A percentile compares a stretch with the other conserved stretches of the same genome.
phyloP scores from a whole-genome alignment of 2,113 vertebrate genomes.

The Gobius niger region DNA sequence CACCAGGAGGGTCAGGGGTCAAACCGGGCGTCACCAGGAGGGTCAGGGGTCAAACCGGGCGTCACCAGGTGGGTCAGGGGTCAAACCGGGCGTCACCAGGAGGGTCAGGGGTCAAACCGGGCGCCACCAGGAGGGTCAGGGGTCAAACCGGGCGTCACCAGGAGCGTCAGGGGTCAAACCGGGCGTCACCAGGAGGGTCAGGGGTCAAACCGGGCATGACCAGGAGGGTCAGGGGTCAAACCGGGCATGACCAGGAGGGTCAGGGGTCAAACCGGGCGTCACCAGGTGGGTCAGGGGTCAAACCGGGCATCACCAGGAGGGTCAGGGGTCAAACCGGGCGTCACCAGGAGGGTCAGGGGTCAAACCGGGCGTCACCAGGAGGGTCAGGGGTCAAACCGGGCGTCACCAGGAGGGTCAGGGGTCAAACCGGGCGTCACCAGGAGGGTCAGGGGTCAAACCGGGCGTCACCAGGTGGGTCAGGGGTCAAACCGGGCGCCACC shows the following conservation, averaged over 20 bases:
- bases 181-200: constrained; percentile 85
- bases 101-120: background rate
- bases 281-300: background rate
- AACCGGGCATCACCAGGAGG: background rate
- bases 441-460: constrained; percentile 78
- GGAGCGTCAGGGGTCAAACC: constrained; percentile 86
- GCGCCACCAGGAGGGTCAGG: background rate
- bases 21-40: no score
- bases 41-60: constrained; percentile 90
- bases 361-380: constrained; percentile 92
- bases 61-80: constrained; percentile 82
- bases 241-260: constrained; percentile 88
- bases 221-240: constrained; percentile 90
- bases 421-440: constrained; percentile 90
- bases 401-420: constrained; percentile 79
- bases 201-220: no score
- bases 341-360: constrained; percentile 84
- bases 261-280: constrained; percentile 64
- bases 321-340: constrained; percentile 82
- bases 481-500: background rate
- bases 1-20: constrained; percentile 78
- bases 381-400: constrained; percentile 21
- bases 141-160: constrained; percentile 88
- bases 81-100: constrained; percentile 65
- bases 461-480: background rate